phyloP scores from a whole-genome alignment of 1,140 invertebrate genomes.

The Brachionus plicatilis region DNA sequence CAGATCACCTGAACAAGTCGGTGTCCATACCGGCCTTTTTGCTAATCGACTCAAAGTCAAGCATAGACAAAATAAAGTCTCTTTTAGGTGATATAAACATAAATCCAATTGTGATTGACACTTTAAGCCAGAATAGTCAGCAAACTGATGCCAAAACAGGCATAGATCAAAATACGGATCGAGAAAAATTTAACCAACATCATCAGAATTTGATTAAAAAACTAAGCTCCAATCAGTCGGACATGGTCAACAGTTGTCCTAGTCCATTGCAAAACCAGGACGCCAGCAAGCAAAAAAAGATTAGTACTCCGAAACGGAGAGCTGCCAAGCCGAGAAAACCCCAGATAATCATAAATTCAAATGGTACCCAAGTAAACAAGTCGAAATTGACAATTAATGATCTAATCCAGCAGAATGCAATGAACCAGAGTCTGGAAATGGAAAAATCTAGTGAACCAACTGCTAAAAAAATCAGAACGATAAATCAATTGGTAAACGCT shows the following conservation, averaged over 20 bases:
- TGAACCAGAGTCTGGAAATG: slow-evolving; percentile 5
- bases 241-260: neutral
- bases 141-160: neutral
- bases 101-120: slow-evolving; percentile 27
- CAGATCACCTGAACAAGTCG: slow-evolving; percentile 8
- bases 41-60: neutral
- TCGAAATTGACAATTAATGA: slow-evolving; percentile 28
- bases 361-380: slow-evolving; percentile 6
- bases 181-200: slow-evolving; percentile 13
- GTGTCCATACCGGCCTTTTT: slow-evolving; percentile 27
- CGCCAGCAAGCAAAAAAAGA: neutral
- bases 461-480: slow-evolving; percentile 22
- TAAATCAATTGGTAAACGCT: neutral
- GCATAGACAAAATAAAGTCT: neutral
- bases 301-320: neutral
- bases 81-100: slow-evolving; percentile 20
- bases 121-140: neutral
- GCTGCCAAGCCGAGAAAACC: slow-evolving; percentile 8
- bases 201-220: slow-evolving; percentile 28
- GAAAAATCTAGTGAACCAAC: slow-evolving; percentile 12
- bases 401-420: slow-evolving; percentile 12
- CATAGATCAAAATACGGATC: neutral
- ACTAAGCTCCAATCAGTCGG: neutral
- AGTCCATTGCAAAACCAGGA: neutral
- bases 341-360: neutral